Evolutionary conservation across 2,797 vertebrate genomes (phyloP).

Genomic region (Myioborus melanocephalus): DNA sequence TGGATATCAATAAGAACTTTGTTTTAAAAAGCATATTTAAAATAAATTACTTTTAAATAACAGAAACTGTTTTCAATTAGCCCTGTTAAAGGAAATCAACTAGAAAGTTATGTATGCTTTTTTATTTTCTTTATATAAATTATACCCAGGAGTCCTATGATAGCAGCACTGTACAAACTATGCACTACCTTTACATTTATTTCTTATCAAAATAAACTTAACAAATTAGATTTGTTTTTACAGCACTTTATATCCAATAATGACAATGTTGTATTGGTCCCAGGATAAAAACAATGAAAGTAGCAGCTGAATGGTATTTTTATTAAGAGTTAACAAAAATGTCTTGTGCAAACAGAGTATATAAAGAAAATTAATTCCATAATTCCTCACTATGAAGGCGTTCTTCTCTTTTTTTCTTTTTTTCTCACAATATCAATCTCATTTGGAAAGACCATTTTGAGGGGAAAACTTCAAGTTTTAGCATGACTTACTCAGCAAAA

Average conservation of each 20-base stretch:
- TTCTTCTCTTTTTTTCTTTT: conserved; percentile 43
- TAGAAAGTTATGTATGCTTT: conserved; percentile 70
- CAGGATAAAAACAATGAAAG: conserved; percentile 68
- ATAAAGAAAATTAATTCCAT: conserved; percentile 69
- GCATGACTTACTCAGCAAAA: conserved; percentile 46
- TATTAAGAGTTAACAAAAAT: conserved; percentile 70
- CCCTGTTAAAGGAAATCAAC: conserved; percentile 64
- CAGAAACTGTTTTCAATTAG: conserved; percentile 77
- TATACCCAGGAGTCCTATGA: conserved; percentile 69
- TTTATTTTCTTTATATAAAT: conserved; percentile 73
- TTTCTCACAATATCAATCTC: conserved; percentile 56
- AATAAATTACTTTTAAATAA: conserved; percentile 76
- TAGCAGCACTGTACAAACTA: conserved; percentile 64
- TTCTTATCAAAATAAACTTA: conserved; percentile 74
- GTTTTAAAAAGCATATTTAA: conserved; percentile 74
- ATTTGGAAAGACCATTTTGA: conserved; percentile 54
- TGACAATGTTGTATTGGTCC: conserved; percentile 65
- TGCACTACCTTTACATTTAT: conserved; percentile 71
- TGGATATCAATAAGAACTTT: conserved; percentile 75
- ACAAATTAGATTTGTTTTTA: conserved; percentile 73
- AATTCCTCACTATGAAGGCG: conserved; percentile 54
- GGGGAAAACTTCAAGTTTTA: conserved; percentile 47
- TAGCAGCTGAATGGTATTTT: conserved; percentile 64
- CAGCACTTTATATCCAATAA: conserved; percentile 69
- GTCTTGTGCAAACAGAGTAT: conserved; percentile 49